phyloP scores from a whole-genome alignment of 2,113 vertebrate species.

The Oenanthe melanoleuca region DNA sequence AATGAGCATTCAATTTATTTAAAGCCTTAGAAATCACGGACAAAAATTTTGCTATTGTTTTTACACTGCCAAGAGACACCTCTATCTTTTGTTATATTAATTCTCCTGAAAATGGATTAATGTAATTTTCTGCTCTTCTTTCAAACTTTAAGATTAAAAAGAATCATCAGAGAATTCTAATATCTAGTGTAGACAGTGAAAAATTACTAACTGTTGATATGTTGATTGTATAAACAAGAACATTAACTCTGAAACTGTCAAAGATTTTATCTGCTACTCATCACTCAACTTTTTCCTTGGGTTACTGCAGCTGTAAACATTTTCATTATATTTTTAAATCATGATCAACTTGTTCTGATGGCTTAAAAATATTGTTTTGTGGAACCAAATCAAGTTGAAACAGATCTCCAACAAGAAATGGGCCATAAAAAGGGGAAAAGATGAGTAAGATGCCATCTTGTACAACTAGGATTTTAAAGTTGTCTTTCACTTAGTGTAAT shows the following conservation, averaged over 20 bases:
- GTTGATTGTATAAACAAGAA: neutral
- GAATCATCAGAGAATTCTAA: neutral
- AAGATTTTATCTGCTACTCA: neutral
- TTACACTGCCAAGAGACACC: neutral
- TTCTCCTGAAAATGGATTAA: neutral
- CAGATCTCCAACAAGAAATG: neutral
- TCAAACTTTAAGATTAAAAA: neutral
- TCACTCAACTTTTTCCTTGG: neutral
- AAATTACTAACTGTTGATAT: neutral
- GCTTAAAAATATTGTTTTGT: neutral
- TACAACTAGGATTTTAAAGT: neutral
- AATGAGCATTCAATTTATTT: neutral
- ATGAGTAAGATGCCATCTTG: neutral
- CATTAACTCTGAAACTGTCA: neutral
- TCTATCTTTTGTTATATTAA: neutral
- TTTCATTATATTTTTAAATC: neutral
- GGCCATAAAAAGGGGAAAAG: neutral
- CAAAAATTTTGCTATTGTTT: neutral
- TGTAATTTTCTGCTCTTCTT: neutral
- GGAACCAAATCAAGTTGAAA: neutral
- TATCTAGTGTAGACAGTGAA: neutral
- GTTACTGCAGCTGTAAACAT: neutral
- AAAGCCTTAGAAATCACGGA: neutral
- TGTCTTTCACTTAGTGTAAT: neutral
- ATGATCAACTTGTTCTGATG: neutral